phyloP scores from a whole-genome alignment of 2,113 vertebrate species.

The Rynchops niger region DNA sequence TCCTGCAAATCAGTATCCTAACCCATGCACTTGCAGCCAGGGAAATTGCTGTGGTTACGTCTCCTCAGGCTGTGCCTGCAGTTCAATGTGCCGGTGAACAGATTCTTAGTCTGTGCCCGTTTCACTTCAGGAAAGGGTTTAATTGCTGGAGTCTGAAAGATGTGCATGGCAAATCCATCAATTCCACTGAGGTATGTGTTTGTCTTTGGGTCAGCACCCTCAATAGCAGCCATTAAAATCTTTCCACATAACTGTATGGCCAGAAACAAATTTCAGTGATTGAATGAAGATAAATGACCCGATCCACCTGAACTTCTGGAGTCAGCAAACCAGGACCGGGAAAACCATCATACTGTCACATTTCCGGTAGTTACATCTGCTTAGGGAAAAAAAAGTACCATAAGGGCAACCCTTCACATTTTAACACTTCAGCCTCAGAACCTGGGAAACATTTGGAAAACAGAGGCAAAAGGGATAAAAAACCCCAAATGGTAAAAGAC shows the following conservation, averaged over 20 bases:
- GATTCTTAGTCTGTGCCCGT: neutral
- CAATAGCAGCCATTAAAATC: neutral
- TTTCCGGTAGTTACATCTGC: neutral
- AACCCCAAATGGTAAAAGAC: accelerated
- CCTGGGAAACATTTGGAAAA: neutral
- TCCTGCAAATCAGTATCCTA: neutral
- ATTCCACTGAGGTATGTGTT: neutral
- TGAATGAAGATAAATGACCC: constrained; percentile 22
- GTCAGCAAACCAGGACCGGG: constrained; percentile 13
- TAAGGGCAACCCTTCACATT: neutral
- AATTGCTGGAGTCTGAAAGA: constrained; percentile 31
- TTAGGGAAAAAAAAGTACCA: neutral
- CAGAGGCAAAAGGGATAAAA: neutral
- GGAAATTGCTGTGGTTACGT: neutral
- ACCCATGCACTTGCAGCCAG: neutral
- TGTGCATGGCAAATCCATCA: neutral
- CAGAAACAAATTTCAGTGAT: neutral
- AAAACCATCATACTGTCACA: neutral
- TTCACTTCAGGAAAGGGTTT: constrained; percentile 21
- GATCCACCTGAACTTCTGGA: constrained; percentile 19
- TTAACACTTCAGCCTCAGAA: neutral
- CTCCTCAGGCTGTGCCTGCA: neutral
- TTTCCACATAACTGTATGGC: neutral
- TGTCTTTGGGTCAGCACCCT: constrained; percentile 24
- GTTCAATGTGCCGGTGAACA: neutral